Evolutionary conservation across 2,113 vertebrate genomes (phyloP).

Genomic region (Alouatta palliata): DNA sequence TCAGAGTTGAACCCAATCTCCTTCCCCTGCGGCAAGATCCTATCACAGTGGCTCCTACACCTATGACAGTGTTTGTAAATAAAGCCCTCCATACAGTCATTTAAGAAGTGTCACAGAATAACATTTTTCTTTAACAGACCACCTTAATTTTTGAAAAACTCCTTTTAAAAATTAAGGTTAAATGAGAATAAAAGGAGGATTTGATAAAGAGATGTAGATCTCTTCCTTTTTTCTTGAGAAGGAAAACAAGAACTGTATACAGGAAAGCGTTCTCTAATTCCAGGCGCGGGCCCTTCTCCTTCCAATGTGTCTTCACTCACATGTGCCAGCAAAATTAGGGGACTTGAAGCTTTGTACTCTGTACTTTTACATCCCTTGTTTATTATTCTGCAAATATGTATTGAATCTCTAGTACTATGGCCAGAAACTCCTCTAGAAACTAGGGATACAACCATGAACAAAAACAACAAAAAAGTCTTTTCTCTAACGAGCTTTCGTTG

Average conservation of each 20-base stretch:
- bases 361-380: background rate
- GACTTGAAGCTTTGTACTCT: background rate
- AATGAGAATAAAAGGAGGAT: background rate
- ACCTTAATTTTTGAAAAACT: constrained; percentile 56
- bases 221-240: background rate
- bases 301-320: background rate
- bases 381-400: background rate
- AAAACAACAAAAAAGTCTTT: background rate
- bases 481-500: background rate
- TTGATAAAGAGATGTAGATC: background rate
- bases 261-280: background rate
- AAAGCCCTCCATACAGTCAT: background rate
- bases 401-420: background rate
- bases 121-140: background rate
- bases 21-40: background rate
- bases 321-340: background rate
- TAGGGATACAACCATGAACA: background rate
- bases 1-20: background rate
- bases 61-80: background rate
- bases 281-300: background rate
- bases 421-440: background rate
- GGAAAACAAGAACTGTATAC: background rate
- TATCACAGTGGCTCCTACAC: background rate
- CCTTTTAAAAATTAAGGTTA: constrained; percentile 61
- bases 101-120: background rate